Evolutionary conservation across 1,140 invertebrate genomes (phyloP).

Genomic region (Meloidogyne exigua): DNA sequence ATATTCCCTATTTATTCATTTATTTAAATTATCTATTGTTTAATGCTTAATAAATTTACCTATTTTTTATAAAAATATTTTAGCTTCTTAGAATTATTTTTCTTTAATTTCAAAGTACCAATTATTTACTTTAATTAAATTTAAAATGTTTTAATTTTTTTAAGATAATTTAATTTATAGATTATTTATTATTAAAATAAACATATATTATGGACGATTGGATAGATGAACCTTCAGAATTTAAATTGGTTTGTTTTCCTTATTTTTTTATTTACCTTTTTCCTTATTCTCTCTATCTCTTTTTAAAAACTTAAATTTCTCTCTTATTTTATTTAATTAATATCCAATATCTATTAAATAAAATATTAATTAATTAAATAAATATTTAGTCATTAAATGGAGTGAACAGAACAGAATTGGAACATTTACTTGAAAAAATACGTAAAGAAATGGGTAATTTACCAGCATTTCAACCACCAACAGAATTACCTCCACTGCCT

Average conservation of each 20-base stretch:
- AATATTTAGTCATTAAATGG: background rate
- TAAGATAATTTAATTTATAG: background rate
- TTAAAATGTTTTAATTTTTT: background rate
- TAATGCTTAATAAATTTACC: no score
- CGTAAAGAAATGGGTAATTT: background rate
- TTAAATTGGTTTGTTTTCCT: background rate
- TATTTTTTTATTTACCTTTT: background rate
- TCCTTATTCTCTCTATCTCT: no score
- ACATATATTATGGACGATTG: background rate
- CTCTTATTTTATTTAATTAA: no score
- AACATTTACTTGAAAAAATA: constrained; percentile 1
- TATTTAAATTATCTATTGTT: no score
- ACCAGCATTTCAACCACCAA: background rate
- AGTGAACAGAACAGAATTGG: background rate
- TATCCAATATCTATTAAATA: no score
- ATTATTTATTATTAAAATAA: background rate
- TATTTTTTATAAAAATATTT: no score
- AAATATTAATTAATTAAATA: no score
- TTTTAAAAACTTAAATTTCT: no score
- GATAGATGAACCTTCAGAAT: background rate
- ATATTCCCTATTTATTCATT: no score
- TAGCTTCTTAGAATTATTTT: no score
- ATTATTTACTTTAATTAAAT: no score
- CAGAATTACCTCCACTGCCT: background rate
- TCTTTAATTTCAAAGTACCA: no score